A percentile compares a stretch with the other conserved stretches of the same genome.
These are phyloP conservation scores for Acyrthosiphon pisum DNA, from an alignment of 1,140 invertebrate genomes.

Conservation along the genomic window DNA sequence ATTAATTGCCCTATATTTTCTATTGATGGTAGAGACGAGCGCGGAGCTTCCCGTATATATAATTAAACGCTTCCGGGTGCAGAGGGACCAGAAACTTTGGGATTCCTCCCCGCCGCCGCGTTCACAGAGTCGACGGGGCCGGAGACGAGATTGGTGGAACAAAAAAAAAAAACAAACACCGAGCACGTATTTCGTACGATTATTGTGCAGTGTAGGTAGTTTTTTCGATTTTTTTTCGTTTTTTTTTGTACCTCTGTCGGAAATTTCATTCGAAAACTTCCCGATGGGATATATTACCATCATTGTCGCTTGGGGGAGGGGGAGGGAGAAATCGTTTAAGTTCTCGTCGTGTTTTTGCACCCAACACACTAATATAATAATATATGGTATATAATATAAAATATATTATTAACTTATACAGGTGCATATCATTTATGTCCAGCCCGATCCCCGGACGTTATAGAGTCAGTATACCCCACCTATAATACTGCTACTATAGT, in stretches of 20 bases:
- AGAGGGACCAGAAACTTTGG: conserved; percentile 20
- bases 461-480: background rate
- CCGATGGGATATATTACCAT: conserved; percentile 9
- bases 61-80: background rate
- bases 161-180: conserved; percentile 7
- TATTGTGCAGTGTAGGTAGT: conserved; percentile 13
- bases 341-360: background rate
- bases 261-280: conserved; percentile 54
- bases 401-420: too few relatives aligned
- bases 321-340: background rate
- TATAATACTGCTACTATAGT: background rate
- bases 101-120: background rate
- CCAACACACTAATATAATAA: background rate
- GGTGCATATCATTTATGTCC: background rate
- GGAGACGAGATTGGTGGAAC: too few relatives aligned
- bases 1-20: conserved; percentile 24
- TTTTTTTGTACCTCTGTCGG: background rate
- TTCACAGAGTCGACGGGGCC: background rate
- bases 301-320: background rate
- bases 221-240: background rate
- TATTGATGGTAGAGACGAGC: background rate
- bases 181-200: conserved; percentile 25
- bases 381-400: too few relatives aligned
- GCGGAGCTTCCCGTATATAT: background rate
- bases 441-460: background rate